Base-by-base conservation (phyloP, 2,113 vertebrate genomes). In the Indri indri region DNA sequence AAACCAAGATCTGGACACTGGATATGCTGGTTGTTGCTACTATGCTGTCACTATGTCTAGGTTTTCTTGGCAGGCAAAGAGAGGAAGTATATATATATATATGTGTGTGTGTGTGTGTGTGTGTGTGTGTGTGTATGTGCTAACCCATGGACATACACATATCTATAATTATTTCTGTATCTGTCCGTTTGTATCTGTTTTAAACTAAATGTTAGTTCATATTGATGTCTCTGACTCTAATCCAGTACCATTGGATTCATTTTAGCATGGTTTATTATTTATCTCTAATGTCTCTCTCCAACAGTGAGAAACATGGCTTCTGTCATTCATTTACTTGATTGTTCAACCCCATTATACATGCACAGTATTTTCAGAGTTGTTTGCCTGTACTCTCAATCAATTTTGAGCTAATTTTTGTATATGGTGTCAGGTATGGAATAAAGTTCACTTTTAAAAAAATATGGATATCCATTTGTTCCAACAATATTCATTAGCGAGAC, bases 361-460 rank as follows among this genome's bases (percentile, higher is more conserved):
- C 57, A 65, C 77, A 86, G 65, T 18, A 80, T 42, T 65, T 79
- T 80, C 42, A 90, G 68, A 82, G 34, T 83, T 88, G 13, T 85
- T 95, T 84, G 45, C 4, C 16, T 90, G 2, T 92, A 45, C 16
- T 40, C 9, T 71, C 8, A 96, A 70, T 65, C 17, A 18, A 50
- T 85, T 92, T 73, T 90, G 70, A 86, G 42, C 88, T 74, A 90
- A 50, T 90, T 88, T 96, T 91, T 94, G 27, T 76, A 1, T 68
- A 34, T 77, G 40, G 6, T 40, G 4, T 73, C 32, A 71, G 34
- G 8, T 66, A 80, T 47, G 10, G 18, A 61, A 86, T 27, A 86
- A 81, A 61, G 37, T 82, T 94, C 37, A 42, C 66, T 91, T 74
- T 87, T 59, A 70, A 32, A 10, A 59, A 90, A 54, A 25, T 84